Conservation (phyloP, 2,113 vertebrate species). For the Speoplatyrhinus poulsoni region DNA sequence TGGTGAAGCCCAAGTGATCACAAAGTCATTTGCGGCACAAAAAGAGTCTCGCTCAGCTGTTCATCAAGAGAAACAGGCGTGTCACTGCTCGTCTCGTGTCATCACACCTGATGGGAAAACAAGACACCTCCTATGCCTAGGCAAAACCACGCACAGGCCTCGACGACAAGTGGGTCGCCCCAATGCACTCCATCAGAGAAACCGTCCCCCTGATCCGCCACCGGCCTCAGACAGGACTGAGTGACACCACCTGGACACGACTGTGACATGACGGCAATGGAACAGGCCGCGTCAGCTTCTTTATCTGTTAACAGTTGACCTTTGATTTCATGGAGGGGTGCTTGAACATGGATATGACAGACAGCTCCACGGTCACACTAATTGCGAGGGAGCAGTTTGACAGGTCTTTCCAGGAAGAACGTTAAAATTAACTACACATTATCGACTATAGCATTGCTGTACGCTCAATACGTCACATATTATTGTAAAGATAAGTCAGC, state of each 20-base stretch:
- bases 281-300: constrained; percentile 22
- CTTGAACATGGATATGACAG: constrained; percentile 25
- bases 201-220: constrained; percentile 26
- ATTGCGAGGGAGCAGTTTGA: constrained; percentile 8
- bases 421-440: no score
- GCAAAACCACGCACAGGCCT: constrained; percentile 8
- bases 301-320: constrained; percentile 29
- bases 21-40: constrained; percentile 5
- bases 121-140: constrained; percentile 11
- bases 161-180: constrained; percentile 22
- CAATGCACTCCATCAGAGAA: constrained; percentile 19
- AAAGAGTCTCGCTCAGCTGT: constrained; percentile 42
- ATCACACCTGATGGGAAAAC: constrained; percentile 49
- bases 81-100: constrained; percentile 49
- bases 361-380: neutral
- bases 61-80: constrained; percentile 45
- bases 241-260: constrained; percentile 1
- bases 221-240: constrained; percentile 30
- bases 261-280: constrained; percentile 14
- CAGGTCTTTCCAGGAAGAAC: neutral
- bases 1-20: constrained; percentile 25
- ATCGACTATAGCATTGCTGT: no score
- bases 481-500: no score
- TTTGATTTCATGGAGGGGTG: constrained; percentile 21
- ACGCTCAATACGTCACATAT: no score